These are phyloP conservation scores for Melanogrammus aeglefinus DNA, from an alignment of 2,797 vertebrate genomes.

Conservation along the genomic window DNA sequence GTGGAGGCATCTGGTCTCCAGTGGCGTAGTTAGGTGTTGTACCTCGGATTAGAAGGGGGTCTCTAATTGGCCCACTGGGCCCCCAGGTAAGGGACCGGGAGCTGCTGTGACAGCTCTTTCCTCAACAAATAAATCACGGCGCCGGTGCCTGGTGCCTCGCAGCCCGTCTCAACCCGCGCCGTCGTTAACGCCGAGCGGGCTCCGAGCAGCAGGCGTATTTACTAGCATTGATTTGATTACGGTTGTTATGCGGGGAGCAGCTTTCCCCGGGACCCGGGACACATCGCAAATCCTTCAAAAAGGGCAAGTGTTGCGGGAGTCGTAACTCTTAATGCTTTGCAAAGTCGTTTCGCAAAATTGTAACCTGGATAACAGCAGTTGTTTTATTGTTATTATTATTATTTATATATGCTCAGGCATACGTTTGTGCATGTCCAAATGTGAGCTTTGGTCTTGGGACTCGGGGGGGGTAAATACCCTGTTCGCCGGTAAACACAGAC, in stretches of 20 bases:
- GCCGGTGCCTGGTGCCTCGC: constrained; percentile 21
- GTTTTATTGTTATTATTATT: constrained; percentile 21
- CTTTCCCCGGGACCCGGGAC: constrained; percentile 21
- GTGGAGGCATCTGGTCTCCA: constrained; percentile 44
- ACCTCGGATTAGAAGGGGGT: constrained; percentile 58
- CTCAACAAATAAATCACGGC: constrained; percentile 69
- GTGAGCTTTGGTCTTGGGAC: constrained; percentile 15
- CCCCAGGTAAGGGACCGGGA: constrained; percentile 46
- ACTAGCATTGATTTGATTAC: constrained; percentile 54
- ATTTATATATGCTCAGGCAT: too few species aligned
- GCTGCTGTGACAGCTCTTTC: constrained; percentile 69
- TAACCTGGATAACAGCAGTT: neutral
- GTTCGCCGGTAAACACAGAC: constrained; percentile 28
- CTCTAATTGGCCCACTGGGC: constrained; percentile 73
- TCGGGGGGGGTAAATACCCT: constrained; percentile 7
- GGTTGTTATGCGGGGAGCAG: constrained; percentile 42
- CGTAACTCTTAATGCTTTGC: constrained; percentile 6
- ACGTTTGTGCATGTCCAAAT: too few species aligned
- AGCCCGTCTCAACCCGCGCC: constrained; percentile 41
- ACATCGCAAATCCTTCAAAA: constrained; percentile 28
- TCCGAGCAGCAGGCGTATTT: constrained; percentile 48
- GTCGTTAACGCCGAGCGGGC: constrained; percentile 41
- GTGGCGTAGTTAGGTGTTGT: constrained; percentile 65
- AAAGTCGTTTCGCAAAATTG: constrained; percentile 7
- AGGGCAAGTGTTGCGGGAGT: constrained; percentile 13